Base-by-base conservation (phyloP, 2,797 vertebrate species). In the Parauchenoglanis ngamensis region DNA sequence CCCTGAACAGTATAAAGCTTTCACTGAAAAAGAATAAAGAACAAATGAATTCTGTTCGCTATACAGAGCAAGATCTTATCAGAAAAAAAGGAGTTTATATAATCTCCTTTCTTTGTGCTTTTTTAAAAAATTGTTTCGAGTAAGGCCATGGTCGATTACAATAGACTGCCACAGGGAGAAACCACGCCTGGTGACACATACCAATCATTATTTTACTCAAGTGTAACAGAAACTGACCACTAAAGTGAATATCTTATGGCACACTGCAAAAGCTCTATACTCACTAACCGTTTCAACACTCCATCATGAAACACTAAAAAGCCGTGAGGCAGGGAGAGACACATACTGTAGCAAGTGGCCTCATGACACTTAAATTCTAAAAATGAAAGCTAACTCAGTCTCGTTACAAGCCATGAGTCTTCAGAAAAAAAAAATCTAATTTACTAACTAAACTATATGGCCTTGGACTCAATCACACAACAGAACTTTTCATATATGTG, bases 371-470 rank as follows among this genome's bases (percentile, higher is more conserved):
- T 80, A 19, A 23, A 28, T n/a, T 44, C 52, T 72, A 35, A 49
- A 86, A 35, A 82, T 65, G 28, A 76, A 87, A 83, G 57, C 57
- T 25, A 11, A 87, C 21, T 56, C 56, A 86, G 46, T 7, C 40
- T 68, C 56, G 52, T 75, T 21, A 75, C n/a, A 75, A 82, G 78
- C 85, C 25, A 52, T 61, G 78, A 21, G 73, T n/a, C 52, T 76
- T 85, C 25, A 56, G 17, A 17, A 23, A 61, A 46, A 10, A 49
- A 44, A 44, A 73, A 49, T 59, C 25, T 2, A 17, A 49, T 73
- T 73, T 28, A 25, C 17, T 23, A 40, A 63, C 44, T 40, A n/a
- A 82, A 61, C 35, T 54, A 15, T 17, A 25, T 59, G 40, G 13
- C 52, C 17, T 77, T 31, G 25, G 52, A 54, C 49, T 67, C 81